Evolutionary conservation across 1,140 invertebrate species (phyloP).

Genomic region (Batillaria attramentaria): DNA sequence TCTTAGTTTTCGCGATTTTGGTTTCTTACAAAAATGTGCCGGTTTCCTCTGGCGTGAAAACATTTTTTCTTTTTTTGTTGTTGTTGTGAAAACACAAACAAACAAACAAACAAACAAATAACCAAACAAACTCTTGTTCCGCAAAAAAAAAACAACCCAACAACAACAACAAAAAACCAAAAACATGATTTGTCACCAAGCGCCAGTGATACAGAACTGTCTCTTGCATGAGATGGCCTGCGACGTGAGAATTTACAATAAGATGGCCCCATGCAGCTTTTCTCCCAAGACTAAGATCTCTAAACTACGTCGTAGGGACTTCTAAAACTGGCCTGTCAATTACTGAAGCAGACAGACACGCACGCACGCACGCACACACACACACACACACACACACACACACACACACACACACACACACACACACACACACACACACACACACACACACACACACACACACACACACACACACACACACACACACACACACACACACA

Average conservation of each 20-base stretch:
- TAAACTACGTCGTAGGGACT: too few species aligned
- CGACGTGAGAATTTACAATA: not conserved
- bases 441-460: not conserved
- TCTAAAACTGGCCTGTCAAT: too few species aligned
- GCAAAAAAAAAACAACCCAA: too few species aligned
- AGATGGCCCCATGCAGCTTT: not conserved
- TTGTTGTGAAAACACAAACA: not conserved
- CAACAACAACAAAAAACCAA: too few species aligned
- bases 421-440: not conserved
- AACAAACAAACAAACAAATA: not conserved
- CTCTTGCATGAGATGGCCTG: not conserved
- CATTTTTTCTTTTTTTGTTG: not conserved
- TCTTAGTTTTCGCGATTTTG: not conserved
- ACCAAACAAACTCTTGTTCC: too few species aligned
- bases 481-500: not conserved
- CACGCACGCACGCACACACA: slow-evolving; percentile 3
- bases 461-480: slow-evolving; percentile 1
- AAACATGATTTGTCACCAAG: too few species aligned
- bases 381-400: not conserved
- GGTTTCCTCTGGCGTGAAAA: too few species aligned
- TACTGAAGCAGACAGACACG: not conserved
- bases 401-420: not conserved
- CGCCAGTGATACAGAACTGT: not conserved
- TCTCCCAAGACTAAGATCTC: too few species aligned
- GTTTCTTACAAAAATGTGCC: not conserved